phyloP scores from a whole-genome alignment of 2,888 invertebrate species.

The Idaea aversata region DNA sequence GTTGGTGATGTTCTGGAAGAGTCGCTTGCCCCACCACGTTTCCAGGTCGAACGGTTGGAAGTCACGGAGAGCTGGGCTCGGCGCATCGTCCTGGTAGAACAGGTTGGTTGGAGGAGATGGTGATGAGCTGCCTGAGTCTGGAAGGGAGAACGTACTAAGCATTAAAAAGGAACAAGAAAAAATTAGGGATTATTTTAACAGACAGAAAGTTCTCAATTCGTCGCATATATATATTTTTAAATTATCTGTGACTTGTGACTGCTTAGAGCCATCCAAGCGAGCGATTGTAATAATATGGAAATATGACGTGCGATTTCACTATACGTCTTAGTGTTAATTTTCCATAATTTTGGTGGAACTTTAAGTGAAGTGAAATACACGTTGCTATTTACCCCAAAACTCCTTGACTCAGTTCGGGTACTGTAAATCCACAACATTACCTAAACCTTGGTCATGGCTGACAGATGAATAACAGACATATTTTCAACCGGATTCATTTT shows the following conservation, averaged over 20 bases:
- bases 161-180: slow-evolving; percentile 3
- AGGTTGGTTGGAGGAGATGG: slow-evolving; percentile 73
- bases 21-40: slow-evolving; percentile 93
- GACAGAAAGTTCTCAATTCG: no score
- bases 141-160: slow-evolving; percentile 27
- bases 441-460: no score
- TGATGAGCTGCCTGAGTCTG: slow-evolving; percentile 69
- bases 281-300: no score
- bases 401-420: not conserved
- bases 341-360: not conserved
- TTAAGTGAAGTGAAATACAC: no score
- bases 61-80: slow-evolving; percentile 85
- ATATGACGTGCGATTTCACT: no score
- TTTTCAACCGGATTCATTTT: no score
- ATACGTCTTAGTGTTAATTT: not conserved
- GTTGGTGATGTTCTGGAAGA: slow-evolving; percentile 92
- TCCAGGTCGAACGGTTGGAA: slow-evolving; percentile 95
- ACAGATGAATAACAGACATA: no score
- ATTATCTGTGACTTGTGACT: no score
- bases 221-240: no score
- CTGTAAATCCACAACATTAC: no score
- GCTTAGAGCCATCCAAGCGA: no score
- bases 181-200: no score
- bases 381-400: not conserved
- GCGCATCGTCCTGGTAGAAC: slow-evolving; percentile 87